Evolutionary conservation across 2,113 vertebrate species (phyloP).

Genomic region (Cepphus grylle): DNA sequence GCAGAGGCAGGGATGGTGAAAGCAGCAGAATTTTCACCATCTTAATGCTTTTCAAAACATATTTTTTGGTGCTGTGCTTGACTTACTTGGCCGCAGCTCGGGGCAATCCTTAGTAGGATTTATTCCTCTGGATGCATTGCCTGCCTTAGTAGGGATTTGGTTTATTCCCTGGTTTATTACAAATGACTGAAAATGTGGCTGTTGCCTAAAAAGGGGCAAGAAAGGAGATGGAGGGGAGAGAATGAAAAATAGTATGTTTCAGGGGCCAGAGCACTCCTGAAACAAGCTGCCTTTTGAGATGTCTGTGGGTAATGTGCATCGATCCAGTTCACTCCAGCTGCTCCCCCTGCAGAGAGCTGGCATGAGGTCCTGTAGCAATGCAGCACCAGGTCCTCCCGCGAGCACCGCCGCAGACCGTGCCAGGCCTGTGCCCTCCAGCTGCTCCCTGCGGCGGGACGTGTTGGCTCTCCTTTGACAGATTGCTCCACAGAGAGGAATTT

Average conservation of each 20-base stretch:
- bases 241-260: neutral
- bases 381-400: neutral
- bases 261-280: neutral
- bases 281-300: neutral
- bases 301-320: neutral
- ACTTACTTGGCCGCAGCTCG: neutral
- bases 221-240: neutral
- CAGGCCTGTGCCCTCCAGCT: neutral
- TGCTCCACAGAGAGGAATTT: neutral
- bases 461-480: neutral
- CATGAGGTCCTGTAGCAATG: neutral
- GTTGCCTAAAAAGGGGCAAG: neutral
- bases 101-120: neutral
- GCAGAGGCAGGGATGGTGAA: neutral
- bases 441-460: neutral
- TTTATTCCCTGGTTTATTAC: neutral
- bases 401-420: neutral
- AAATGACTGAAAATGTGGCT: neutral
- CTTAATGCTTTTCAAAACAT: neutral
- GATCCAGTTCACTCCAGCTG: neutral
- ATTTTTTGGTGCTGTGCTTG: neutral
- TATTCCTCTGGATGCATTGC: neutral
- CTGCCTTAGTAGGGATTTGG: neutral
- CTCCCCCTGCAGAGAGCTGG: conserved; percentile 16
- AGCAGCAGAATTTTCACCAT: neutral